Conservation (phyloP, 1,140 invertebrate species). For the Phymorhynchus buccinoides region DNA sequence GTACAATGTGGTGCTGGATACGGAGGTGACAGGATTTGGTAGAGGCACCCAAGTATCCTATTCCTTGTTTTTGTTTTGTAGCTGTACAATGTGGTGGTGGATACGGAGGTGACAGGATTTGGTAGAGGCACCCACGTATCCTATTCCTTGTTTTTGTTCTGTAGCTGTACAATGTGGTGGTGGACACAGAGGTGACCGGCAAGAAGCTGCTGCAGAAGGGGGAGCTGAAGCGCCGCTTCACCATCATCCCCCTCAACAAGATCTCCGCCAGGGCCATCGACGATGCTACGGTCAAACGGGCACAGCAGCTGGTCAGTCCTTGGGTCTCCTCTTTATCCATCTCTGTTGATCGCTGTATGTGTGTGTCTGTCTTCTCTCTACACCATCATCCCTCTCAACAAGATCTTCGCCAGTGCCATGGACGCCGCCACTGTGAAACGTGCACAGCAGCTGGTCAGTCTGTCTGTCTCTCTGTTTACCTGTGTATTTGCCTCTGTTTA, state of each 20-base stretch:
- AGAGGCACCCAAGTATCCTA: too few relatives aligned
- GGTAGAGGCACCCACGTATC: too few relatives aligned
- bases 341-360: too few relatives aligned
- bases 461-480: too few relatives aligned
- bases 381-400: slow-evolving; percentile 92
- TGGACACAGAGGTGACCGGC: slow-evolving; percentile 88
- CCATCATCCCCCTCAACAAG: slow-evolving; percentile 94
- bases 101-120: too few relatives aligned
- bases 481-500: too few relatives aligned
- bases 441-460: slow-evolving; percentile 83
- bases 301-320: slow-evolving; percentile 82
- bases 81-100: slow-evolving; percentile 93
- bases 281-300: slow-evolving; percentile 78
- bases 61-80: slow-evolving; percentile 72
- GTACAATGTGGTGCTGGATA: too few relatives aligned
- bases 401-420: slow-evolving; percentile 82
- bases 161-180: slow-evolving; percentile 91
- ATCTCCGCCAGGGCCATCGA: slow-evolving; percentile 81
- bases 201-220: slow-evolving; percentile 89
- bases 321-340: too few relatives aligned
- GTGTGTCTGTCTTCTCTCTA: too few relatives aligned
- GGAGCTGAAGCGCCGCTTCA: slow-evolving; percentile 84
- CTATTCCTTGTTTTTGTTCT: slow-evolving; percentile 57
- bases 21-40: too few relatives aligned
- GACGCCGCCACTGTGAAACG: slow-evolving; percentile 77